Conservation (phyloP, 2,888 invertebrate species). For the Amblyjoppa proteus region DNA sequence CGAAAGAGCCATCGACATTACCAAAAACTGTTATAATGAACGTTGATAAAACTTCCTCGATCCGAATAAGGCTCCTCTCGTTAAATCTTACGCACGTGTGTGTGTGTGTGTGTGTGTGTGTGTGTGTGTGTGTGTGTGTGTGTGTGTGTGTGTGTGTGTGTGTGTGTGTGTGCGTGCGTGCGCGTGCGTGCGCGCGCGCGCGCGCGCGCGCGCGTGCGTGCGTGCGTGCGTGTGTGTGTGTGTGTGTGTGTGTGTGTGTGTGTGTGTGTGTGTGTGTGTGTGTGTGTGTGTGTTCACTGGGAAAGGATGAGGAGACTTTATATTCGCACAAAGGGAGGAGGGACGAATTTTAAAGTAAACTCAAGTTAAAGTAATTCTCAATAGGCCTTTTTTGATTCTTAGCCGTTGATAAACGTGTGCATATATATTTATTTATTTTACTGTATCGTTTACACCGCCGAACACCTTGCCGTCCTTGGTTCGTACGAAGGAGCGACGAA, state of each 20-base stretch:
- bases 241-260: neutral
- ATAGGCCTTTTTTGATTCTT: too few relatives aligned
- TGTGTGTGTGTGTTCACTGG: neutral
- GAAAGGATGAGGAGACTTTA: neutral
- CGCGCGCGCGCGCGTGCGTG: too few relatives aligned
- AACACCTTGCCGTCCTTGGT: slow-evolving; percentile 63
- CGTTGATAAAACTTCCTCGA: slow-evolving; percentile 25
- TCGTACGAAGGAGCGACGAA: slow-evolving; percentile 47
- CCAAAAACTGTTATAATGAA: slow-evolving; percentile 41
- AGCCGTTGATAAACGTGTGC: neutral
- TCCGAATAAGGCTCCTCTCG: neutral
- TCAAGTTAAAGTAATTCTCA: too few relatives aligned
- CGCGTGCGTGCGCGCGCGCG: too few relatives aligned
- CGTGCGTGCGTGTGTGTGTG: too few relatives aligned
- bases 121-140: too few relatives aligned
- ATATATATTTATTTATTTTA: neutral
- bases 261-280: too few relatives aligned
- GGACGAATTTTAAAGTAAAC: neutral
- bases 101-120: too few relatives aligned
- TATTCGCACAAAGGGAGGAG: neutral
- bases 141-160: too few relatives aligned
- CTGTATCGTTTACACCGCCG: slow-evolving; percentile 27
- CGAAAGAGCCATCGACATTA: slow-evolving; percentile 6
- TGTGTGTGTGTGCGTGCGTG: too few relatives aligned
- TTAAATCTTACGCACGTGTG: too few relatives aligned